Base-by-base conservation (phyloP, 2,797 vertebrate species). In the Sebastes kiyomatsui region DNA sequence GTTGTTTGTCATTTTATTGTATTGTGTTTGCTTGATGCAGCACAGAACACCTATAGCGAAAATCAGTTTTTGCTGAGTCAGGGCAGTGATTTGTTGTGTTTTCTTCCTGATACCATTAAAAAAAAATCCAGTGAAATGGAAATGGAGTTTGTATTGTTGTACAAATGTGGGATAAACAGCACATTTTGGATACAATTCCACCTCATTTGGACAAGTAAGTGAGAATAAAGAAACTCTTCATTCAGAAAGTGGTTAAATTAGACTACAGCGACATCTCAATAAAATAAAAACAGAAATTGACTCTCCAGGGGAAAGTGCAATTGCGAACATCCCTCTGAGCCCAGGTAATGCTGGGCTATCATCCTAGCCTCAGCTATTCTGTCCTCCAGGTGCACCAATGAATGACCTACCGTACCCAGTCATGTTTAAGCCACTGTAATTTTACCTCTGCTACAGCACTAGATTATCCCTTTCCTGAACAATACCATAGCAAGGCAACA, bases 341-440 rank as follows among this genome's bases (percentile, higher is more conserved):
- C 67, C 23, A n/a, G 67, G 75, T 86, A 87, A 92, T 91, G 83
- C 83, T 85, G 79, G 79, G 88, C 81, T 85, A 90, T 90, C 87
- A 94, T 93, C 88, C 80, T 61, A 77, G 72, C 85, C 88, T 92
- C 81, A 66, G 72, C 82, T 87, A 84, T 90, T 91, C 81, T 77
- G 82, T 89, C 75, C 86, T 87, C 60, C 76, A 85, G 80, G 75
- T 82, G 79, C 85, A 90, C 77, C 86, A 86, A 87, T 89, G 84
- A 90, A 89, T 92, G 88, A 93, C 87, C 81, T 79, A 64, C 46
- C 18, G 18, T 52, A 52, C 72, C 80, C 86, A 84, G 85, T 84
- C 87, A 85, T 81, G 77, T 87, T 88, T 90, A 93, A 92, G 84
- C 85, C 87, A 87, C 90, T 90, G 80, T 92, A 89, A 92, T 91